A percentile compares a stretch with the other conserved stretches of the same genome.
Evolutionary conservation across 1,140 invertebrate genomes (phyloP).

Genomic region (Maconellicoccus hirsutus): DNA sequence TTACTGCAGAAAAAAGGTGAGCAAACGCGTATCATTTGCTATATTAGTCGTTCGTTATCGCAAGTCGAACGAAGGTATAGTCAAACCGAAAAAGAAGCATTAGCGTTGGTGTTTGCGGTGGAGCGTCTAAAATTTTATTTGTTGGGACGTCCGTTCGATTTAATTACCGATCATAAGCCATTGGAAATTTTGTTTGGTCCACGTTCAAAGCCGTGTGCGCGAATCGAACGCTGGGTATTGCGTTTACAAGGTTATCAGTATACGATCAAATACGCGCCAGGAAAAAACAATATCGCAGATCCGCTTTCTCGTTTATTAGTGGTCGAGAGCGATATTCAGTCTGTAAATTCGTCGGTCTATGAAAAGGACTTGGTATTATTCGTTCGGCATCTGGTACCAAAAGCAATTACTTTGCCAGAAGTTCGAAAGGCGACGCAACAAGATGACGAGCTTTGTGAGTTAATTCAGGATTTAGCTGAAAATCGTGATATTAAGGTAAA

Average conservation of each 20-base stretch:
- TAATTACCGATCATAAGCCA: slow-evolving; percentile 24
- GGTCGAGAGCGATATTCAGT: not conserved
- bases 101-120: slow-evolving; percentile 35
- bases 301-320: slow-evolving; percentile 11
- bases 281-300: slow-evolving; percentile 23
- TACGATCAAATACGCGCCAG: not conserved
- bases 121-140: slow-evolving; percentile 34
- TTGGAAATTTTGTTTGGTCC: slow-evolving; percentile 26
- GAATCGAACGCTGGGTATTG: slow-evolving; percentile 27
- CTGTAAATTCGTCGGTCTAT: not conserved
- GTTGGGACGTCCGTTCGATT: slow-evolving; percentile 19
- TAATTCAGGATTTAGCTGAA: not conserved
- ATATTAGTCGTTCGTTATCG: slow-evolving; percentile 29
- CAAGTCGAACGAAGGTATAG: slow-evolving; percentile 32
- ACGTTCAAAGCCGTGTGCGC: slow-evolving; percentile 29
- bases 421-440: not conserved
- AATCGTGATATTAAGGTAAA: not conserved
- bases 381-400: not conserved
- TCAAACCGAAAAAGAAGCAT: slow-evolving; percentile 38
- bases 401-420: not conserved
- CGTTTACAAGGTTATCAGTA: slow-evolving; percentile 10
- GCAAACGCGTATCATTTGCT: slow-evolving; percentile 11
- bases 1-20: not conserved
- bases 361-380: not conserved
- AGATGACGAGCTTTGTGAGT: not conserved